Percentiles rank a stretch among this genome's conserved stretches.
These are phyloP conservation scores for Oscheius sp. DNA, from an alignment of 2,888 invertebrate genomes.

Conservation along the genomic window DNA sequence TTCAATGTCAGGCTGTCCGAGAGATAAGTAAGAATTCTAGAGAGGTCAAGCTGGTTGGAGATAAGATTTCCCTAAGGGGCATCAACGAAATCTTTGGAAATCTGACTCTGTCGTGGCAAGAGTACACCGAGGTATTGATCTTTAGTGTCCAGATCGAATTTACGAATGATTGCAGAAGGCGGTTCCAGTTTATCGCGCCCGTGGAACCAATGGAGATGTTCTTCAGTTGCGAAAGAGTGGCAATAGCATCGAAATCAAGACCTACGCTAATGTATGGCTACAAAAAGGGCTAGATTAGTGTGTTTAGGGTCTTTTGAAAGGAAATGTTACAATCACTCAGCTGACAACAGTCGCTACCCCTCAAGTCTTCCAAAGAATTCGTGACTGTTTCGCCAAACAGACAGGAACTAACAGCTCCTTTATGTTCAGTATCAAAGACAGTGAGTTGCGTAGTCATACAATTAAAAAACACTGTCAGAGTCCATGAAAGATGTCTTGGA, in stretches of 20 bases:
- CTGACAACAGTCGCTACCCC: neutral
- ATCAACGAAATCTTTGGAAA: neutral
- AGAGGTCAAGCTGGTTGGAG: neutral
- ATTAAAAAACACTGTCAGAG: slow-evolving; percentile 9
- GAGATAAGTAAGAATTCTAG: neutral
- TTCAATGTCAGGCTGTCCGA: neutral
- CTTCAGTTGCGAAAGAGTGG: slow-evolving; percentile 5
- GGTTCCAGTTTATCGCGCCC: slow-evolving; percentile 7
- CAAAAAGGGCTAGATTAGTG: neutral
- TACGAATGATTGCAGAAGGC: neutral
- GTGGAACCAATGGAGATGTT: neutral
- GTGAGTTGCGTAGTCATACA: slow-evolving; percentile 8
- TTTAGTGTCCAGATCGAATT: no score
- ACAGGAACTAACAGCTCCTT: neutral
- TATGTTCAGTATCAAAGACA: slow-evolving; percentile 16
- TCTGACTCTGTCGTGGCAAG: slow-evolving; percentile 7
- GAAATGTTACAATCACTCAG: neutral
- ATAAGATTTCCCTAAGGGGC: slow-evolving; percentile 7
- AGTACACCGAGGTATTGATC: slow-evolving; percentile 4
- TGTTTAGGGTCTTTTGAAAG: neutral
- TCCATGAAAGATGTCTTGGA: neutral
- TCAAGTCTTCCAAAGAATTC: neutral
- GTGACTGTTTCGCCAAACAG: slow-evolving; percentile 22
- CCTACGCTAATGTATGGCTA: slow-evolving; percentile 13
- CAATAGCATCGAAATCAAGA: neutral